Percentiles rank a stretch among this genome's conserved stretches.
Conservation (phyloP, 2,888 invertebrate species). For the Hyposoter didymator region DNA sequence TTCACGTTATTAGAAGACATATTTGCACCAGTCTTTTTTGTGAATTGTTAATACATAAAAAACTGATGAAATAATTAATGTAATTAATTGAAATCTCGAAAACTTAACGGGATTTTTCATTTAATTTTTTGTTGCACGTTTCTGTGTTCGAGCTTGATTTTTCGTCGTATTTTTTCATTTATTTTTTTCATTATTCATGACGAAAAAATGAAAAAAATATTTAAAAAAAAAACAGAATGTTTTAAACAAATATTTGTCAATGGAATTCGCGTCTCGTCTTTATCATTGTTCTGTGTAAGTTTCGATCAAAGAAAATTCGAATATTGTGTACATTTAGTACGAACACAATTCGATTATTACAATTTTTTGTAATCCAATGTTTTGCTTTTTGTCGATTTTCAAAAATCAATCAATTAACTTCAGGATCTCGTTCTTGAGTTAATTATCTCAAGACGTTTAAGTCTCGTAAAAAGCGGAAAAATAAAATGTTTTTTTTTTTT, state of each 20-base stretch:
- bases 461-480: background rate
- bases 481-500: background rate
- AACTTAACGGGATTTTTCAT: background rate
- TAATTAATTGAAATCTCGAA: background rate
- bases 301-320: background rate
- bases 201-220: background rate
- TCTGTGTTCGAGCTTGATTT: background rate
- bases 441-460: background rate
- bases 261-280: background rate
- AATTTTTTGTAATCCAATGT: no score
- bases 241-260: constrained; percentile 22
- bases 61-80: background rate
- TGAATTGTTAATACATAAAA: background rate
- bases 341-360: no score
- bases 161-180: background rate
- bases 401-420: no score
- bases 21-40: background rate
- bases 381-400: no score
- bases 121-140: background rate
- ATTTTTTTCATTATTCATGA: background rate
- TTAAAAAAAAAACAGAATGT: background rate
- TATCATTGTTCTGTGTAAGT: background rate
- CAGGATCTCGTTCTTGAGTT: no score
- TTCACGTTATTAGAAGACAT: no score
- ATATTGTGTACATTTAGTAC: no score